Conservation (phyloP, 2,113 vertebrate species). For the Enhydra lutris region DNA sequence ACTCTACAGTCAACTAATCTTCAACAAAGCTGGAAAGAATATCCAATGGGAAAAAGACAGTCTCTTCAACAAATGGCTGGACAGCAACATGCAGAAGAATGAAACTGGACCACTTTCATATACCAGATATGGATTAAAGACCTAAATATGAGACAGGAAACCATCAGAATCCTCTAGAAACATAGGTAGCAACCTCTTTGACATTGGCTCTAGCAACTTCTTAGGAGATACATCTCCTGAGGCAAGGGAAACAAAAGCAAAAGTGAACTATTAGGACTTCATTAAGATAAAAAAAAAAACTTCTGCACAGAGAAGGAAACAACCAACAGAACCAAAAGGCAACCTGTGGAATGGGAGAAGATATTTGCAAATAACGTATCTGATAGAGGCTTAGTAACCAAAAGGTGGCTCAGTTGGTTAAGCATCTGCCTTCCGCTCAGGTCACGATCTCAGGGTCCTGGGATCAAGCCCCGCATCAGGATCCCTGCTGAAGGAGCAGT, state of each 20-base stretch:
- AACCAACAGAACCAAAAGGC: not conserved
- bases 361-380: not conserved
- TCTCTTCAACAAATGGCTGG: not conserved
- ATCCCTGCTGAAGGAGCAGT: too few relatives aligned
- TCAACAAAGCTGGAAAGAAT: not conserved
- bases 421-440: too few relatives aligned
- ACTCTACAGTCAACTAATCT: not conserved
- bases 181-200: not conserved
- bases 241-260: not conserved
- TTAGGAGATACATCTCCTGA: not conserved
- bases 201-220: not conserved
- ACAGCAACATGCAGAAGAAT: not conserved
- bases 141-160: not conserved
- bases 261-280: not conserved
- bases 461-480: too few relatives aligned
- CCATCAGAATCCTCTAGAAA: not conserved
- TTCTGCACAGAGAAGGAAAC: not conserved
- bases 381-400: not conserved
- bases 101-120: not conserved
- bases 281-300: not conserved
- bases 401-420: not conserved
- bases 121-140: not conserved
- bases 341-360: not conserved
- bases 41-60: not conserved
- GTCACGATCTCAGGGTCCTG: too few relatives aligned